A percentile compares a stretch with the other conserved stretches of the same genome.
These are phyloP conservation scores for Griposia aprilina DNA, from an alignment of 2,888 invertebrate species.

Conservation along the genomic window DNA sequence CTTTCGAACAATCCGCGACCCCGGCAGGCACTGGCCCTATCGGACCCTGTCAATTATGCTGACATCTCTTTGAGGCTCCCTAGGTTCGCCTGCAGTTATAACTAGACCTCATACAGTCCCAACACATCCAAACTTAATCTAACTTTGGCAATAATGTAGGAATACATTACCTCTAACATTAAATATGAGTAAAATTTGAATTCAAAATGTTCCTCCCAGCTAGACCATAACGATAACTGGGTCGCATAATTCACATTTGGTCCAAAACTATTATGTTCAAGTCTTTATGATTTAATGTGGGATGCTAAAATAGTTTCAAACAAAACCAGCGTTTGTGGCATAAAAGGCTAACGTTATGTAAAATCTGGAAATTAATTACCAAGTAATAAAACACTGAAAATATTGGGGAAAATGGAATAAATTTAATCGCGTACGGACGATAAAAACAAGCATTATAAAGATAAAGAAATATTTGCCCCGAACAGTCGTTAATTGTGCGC, in stretches of 20 bases:
- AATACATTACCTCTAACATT: slow-evolving; percentile 42
- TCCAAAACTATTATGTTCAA: slow-evolving; percentile 41
- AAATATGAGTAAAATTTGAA: slow-evolving; percentile 59
- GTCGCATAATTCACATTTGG: slow-evolving; percentile 50
- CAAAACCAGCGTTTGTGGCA: slow-evolving; percentile 5
- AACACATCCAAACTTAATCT: slow-evolving; percentile 41
- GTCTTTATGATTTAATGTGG: slow-evolving; percentile 39
- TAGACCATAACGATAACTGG: slow-evolving; percentile 38
- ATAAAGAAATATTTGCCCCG: slow-evolving; percentile 62
- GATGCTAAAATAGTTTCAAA: slow-evolving; percentile 42
- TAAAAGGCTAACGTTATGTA: slow-evolving; percentile 12
- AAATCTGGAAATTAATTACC: slow-evolving; percentile 49
- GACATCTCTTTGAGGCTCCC: no score
- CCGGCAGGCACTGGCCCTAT: no score
- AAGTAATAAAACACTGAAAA: slow-evolving; percentile 54
- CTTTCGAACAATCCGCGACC: no score
- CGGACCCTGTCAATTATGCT: no score
- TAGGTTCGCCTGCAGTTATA: slow-evolving; percentile 12
- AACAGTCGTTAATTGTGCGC: slow-evolving; percentile 62
- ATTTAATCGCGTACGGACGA: slow-evolving; percentile 44
- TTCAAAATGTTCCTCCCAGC: slow-evolving; percentile 41
- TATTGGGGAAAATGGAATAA: slow-evolving; percentile 52
- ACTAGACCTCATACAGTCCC: background rate
- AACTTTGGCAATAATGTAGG: slow-evolving; percentile 49
- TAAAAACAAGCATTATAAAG: slow-evolving; percentile 61